Base-by-base conservation (phyloP, 1,140 invertebrate genomes). In the Trissolcus basalis region DNA sequence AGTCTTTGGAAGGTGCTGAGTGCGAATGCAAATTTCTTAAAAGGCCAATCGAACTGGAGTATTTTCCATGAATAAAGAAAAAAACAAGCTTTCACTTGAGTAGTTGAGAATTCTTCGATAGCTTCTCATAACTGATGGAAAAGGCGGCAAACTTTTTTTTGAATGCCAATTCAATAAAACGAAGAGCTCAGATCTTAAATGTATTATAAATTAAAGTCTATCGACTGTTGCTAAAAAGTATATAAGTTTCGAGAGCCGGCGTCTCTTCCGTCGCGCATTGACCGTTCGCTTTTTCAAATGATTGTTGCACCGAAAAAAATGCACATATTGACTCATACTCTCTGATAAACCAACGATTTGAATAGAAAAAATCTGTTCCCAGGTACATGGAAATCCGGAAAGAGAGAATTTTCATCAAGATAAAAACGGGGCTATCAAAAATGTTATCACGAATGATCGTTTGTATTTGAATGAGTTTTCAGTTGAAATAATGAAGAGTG, bases 31-130 rank as follows among this genome's bases (percentile, higher is more conserved):
- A 76, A 79, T 79, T 72, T 61, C 50, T 72, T 70, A 69, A 78
- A 48, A 64, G 69, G 56, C 51, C 74, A 77, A 79, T 79, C 73
- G 73, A 79, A 77, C 44, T 47, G 56, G 67, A 73, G 69, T 47
- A 72, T 79, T 76, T n/a, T 74, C 67, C 73, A 79, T 77, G 69
- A 79, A 79, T 73, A 79, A 79, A 61, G 65, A 70, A 68, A 71
- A 61, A 70, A 73, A 70, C 69, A 79, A 69, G 64, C 27, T 65
- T 65, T 48, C 45, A 63, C 63, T 72, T 59, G 41, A 56, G 47
- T 53, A 55, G 58, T 55, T 64, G 39, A 48, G 59, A 68, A 72
- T 78, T 64, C 49, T 47, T 58, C 60, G 51, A 58, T 77, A 63
- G 35, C 74, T 48, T 56, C 54, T 68, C 63, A 76, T 70, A 76